Percentiles rank a stretch among this genome's conserved stretches.
Conservation (phyloP, 64 coral and sea anemone species). For the Catalaphyllia jardinei region DNA sequence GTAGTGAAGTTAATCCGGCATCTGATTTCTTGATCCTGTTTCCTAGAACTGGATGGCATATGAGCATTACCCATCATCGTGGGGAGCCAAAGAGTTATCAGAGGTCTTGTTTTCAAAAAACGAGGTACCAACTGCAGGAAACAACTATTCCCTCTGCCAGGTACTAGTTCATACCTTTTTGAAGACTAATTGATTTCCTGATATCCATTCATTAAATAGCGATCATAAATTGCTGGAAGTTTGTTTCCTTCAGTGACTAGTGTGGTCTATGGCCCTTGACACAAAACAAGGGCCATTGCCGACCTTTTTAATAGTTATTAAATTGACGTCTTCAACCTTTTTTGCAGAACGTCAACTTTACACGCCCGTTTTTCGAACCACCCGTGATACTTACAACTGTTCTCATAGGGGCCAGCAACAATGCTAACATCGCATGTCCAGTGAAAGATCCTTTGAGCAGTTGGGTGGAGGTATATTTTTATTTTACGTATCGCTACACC, state of each 20-base stretch:
- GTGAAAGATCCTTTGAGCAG: neutral
- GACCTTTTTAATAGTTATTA: too few species aligned
- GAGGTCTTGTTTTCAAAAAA: neutral
- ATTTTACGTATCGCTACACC: too few species aligned
- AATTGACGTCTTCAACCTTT: too few species aligned
- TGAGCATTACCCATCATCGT: neutral
- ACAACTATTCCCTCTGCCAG: slow-evolving; percentile 4
- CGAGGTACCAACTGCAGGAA: neutral
- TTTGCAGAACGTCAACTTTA: neutral
- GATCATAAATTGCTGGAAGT: too few species aligned
- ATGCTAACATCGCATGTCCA: neutral
- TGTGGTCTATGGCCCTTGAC: too few species aligned
- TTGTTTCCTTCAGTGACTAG: too few species aligned
- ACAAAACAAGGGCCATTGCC: too few species aligned
- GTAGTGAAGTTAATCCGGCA: too few species aligned
- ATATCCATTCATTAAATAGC: too few species aligned
- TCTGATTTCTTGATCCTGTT: too few species aligned
- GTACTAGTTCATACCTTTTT: neutral
- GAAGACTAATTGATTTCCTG: too few species aligned
- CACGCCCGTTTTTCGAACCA: neutral
- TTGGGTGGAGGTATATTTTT: slow-evolving; percentile 1
- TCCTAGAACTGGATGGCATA: slow-evolving; percentile 41
- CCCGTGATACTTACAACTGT: neutral
- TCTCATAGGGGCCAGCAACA: neutral
- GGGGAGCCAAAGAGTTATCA: neutral